Evolutionary conservation across 2,888 invertebrate species (phyloP).

Genomic region (Phymatocera aterrima): DNA sequence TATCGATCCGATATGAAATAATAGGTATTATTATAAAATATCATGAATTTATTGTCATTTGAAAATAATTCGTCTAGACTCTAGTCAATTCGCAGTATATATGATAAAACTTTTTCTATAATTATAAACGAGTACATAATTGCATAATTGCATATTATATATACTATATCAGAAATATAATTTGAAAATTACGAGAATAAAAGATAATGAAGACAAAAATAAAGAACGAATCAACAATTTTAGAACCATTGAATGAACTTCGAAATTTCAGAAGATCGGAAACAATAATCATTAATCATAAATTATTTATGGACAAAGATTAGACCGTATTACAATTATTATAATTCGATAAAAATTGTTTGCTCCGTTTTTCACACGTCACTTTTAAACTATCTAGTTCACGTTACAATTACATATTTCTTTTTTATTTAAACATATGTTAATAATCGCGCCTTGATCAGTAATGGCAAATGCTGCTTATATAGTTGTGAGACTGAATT

Average conservation of each 20-base stretch:
- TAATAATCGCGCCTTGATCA: background rate
- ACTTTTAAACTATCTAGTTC: background rate
- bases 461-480: constrained; percentile 18
- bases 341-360: background rate
- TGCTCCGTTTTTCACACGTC: background rate
- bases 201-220: too few species aligned
- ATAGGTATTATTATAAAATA: too few species aligned
- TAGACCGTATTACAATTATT: too few species aligned
- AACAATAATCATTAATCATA: too few species aligned
- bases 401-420: background rate
- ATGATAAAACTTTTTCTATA: background rate
- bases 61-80: constrained; percentile 16
- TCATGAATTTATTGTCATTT: background rate
- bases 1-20: too few species aligned
- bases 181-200: background rate
- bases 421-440: background rate
- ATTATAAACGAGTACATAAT: background rate
- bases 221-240: too few species aligned
- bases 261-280: too few species aligned
- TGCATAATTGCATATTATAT: too few species aligned
- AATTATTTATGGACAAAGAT: too few species aligned
- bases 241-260: too few species aligned
- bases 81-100: constrained; percentile 33
- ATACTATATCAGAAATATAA: background rate
- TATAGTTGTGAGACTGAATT: constrained; percentile 43